Conservation (phyloP, 2,888 invertebrate species). For the Poecilobothrus nobilitatus region DNA sequence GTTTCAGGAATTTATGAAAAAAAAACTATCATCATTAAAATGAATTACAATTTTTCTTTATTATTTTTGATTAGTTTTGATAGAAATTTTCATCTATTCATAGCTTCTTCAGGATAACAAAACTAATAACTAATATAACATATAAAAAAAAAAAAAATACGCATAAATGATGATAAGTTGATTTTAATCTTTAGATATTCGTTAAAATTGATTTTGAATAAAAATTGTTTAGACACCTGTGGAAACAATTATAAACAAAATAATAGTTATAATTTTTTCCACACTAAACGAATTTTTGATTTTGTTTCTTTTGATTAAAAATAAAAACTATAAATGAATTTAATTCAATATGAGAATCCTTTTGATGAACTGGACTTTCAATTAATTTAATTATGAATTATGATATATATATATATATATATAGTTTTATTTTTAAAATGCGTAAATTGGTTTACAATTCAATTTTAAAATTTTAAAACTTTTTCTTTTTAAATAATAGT, state of each 20-base stretch:
- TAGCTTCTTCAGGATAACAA: slow-evolving; percentile 1
- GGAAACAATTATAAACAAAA: no score
- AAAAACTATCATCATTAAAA: background rate
- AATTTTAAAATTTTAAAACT: background rate
- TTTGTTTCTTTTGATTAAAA: no score
- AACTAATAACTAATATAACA: background rate
- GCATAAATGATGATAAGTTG: background rate
- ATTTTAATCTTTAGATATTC: background rate
- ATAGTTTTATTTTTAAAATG: background rate
- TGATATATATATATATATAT: no score
- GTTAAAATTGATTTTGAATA: background rate
- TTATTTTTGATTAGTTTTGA: background rate
- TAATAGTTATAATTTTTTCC: no score
- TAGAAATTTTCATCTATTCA: background rate
- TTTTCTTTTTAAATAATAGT: no score
- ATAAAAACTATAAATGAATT: no score
- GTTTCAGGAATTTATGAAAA: background rate
- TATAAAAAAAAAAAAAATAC: no score
- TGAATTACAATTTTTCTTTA: background rate
- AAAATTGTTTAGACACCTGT: no score
- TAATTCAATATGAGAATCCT: no score
- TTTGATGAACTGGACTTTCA: no score
- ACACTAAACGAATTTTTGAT: no score
- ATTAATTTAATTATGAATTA: no score
- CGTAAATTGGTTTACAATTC: background rate